A percentile compares a stretch with the other conserved stretches of the same genome.
Evolutionary conservation across 1,140 invertebrate genomes (phyloP).

Genomic region (Drosophila pseudoananassae): DNA sequence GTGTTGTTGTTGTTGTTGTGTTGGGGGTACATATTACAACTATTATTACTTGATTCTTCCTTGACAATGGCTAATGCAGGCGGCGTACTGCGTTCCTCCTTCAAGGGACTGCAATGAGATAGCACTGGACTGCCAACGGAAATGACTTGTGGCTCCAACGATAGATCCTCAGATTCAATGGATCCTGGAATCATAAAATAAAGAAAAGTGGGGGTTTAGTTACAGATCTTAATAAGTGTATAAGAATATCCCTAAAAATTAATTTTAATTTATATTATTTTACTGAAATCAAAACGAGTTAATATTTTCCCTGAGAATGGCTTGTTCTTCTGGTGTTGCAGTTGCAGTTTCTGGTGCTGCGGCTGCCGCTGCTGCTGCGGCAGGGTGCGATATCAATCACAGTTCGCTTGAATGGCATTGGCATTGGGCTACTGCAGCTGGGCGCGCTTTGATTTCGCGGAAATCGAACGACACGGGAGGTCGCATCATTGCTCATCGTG

Average conservation of each 20-base stretch:
- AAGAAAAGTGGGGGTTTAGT: not conserved
- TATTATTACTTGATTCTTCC: slow-evolving; percentile 89
- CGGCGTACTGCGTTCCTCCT: slow-evolving; percentile 85
- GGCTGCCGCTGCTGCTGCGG: slow-evolving; percentile 3
- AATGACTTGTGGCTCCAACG: slow-evolving; percentile 86
- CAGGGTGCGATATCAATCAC: slow-evolving; percentile 70
- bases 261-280: not conserved
- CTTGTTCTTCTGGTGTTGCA: not conserved
- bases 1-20: slow-evolving; percentile 84
- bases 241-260: not conserved
- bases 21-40: slow-evolving; percentile 87
- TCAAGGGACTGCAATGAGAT: slow-evolving; percentile 85
- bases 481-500: slow-evolving; percentile 79
- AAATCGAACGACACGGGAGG: slow-evolving; percentile 79
- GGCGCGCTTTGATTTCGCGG: slow-evolving; percentile 77
- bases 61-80: slow-evolving; percentile 87
- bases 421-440: slow-evolving; percentile 69
- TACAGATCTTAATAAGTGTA: not conserved
- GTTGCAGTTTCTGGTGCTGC: slow-evolving; percentile 1
- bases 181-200: slow-evolving; percentile 86
- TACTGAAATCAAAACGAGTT: not conserved
- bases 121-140: slow-evolving; percentile 84
- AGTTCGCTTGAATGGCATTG: slow-evolving; percentile 69
- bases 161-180: slow-evolving; percentile 90
- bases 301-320: not conserved